Conservation (phyloP, 2,797 vertebrate genomes). For the Emydoidea blandingii region DNA sequence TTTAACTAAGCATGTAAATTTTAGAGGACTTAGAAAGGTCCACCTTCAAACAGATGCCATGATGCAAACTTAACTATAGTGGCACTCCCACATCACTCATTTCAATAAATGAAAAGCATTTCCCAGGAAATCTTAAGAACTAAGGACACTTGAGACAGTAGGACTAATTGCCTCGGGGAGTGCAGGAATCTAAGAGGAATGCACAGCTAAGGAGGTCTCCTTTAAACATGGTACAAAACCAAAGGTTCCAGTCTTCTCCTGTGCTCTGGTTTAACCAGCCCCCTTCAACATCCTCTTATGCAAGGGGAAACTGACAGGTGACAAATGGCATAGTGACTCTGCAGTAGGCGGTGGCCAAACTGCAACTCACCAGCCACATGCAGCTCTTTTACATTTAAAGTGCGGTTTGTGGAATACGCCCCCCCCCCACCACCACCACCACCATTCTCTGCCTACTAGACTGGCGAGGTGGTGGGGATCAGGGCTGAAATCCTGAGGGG, state of each 20-base stretch:
- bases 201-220: neutral
- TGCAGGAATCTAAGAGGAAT: neutral
- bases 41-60: neutral
- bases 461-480: too few relatives aligned
- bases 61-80: neutral
- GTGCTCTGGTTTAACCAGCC: fast-evolving
- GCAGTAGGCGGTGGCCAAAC: too few relatives aligned
- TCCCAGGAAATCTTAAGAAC: neutral
- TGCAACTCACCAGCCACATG: too few relatives aligned
- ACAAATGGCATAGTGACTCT: too few relatives aligned
- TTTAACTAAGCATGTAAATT: neutral
- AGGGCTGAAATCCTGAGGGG: too few relatives aligned
- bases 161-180: fast-evolving
- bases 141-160: neutral
- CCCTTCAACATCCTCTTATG: neutral
- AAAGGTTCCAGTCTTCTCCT: neutral
- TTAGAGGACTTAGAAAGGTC: neutral
- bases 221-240: fast-evolving
- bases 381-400: too few relatives aligned
- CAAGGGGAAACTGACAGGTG: neutral
- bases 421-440: too few relatives aligned
- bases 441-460: too few relatives aligned
- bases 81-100: neutral
- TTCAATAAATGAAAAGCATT: neutral
- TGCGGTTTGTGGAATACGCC: too few relatives aligned